Evolutionary conservation across 2,113 vertebrate genomes (phyloP).

Genomic region (Corythornis madagascariensis): DNA sequence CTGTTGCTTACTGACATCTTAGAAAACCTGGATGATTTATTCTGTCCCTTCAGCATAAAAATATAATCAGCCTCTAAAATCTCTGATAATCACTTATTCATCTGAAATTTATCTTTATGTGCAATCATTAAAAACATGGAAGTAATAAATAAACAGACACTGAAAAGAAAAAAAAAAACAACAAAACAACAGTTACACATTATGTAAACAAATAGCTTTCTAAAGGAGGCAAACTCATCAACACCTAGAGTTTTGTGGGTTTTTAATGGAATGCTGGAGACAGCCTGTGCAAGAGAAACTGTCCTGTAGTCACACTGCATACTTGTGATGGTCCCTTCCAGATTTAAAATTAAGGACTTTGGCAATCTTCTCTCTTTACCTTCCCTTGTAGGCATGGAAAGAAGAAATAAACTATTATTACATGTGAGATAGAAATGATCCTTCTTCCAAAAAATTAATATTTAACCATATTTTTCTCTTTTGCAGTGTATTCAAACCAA

Average conservation of each 20-base stretch:
- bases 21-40: not conserved
- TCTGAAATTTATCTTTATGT: not conserved
- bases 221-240: not conserved
- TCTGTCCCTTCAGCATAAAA: not conserved
- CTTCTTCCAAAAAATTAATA: not conserved
- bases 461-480: not conserved
- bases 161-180: not conserved
- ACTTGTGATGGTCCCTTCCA: not conserved
- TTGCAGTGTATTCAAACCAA: not conserved
- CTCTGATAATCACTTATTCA: not conserved
- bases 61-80: not conserved
- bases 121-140: not conserved
- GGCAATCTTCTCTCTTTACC: not conserved
- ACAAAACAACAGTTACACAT: not conserved
- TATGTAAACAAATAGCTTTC: not conserved
- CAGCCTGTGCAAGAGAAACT: not conserved
- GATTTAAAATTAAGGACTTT: not conserved
- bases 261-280: not conserved
- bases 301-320: not conserved
- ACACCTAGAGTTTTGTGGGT: fast-evolving
- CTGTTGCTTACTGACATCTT: not conserved
- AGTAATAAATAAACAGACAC: not conserved
- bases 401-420: not conserved
- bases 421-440: not conserved
- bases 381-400: not conserved